Evolutionary conservation across 2,113 vertebrate genomes (phyloP).

Genomic region (Melanerpes formicivorus): DNA sequence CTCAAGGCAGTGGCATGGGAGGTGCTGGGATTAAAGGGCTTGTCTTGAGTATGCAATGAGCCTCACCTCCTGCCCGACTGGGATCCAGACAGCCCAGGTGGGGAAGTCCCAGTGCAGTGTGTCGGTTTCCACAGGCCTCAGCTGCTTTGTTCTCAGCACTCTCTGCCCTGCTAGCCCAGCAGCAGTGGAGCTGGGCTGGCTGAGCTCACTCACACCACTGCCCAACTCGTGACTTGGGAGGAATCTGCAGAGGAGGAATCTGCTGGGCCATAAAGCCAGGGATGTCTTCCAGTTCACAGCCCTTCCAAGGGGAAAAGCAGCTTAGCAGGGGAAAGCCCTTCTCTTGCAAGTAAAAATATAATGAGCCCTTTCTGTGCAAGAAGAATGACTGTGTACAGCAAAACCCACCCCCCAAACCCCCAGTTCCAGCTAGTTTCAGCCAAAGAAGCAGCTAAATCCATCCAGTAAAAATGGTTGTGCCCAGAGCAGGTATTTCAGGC

Average conservation of each 20-base stretch:
- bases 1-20: accelerated
- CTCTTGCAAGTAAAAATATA: not conserved
- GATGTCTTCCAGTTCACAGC: not conserved
- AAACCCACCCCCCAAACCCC: not conserved
- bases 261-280: not conserved
- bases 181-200: not conserved
- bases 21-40: not conserved
- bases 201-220: accelerated
- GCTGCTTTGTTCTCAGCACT: not conserved
- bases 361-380: not conserved
- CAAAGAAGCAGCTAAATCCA: not conserved
- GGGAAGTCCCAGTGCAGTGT: accelerated
- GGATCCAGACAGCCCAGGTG: not conserved
- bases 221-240: not conserved
- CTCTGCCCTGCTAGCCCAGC: not conserved
- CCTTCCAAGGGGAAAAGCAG: not conserved
- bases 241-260: not conserved
- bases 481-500: not conserved
- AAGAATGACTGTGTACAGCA: not conserved
- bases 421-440: not conserved
- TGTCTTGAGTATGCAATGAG: not conserved
- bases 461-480: not conserved
- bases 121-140: accelerated
- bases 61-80: not conserved
- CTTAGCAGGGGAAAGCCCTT: not conserved